Percentiles rank a stretch among this genome's conserved stretches.
Evolutionary conservation across 2,888 invertebrate species (phyloP).

Genomic region (Drosophila neonasuta): DNA sequence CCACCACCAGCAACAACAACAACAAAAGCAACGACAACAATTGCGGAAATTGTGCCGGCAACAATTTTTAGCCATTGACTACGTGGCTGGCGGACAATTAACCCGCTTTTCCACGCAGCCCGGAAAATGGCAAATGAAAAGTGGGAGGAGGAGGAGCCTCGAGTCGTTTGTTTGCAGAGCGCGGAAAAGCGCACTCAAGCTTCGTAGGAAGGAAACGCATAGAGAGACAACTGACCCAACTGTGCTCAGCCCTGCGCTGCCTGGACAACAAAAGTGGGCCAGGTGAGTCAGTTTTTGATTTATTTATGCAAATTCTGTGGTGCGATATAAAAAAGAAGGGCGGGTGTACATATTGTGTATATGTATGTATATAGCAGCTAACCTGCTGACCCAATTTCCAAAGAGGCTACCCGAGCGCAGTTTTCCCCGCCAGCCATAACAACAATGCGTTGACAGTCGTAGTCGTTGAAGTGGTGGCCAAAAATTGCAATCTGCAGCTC

Average conservation of each 20-base stretch:
- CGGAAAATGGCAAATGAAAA: constrained; percentile 20
- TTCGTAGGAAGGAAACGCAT: constrained; percentile 6
- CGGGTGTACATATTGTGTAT: not conserved
- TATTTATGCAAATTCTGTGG: constrained; percentile 57
- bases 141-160: not conserved
- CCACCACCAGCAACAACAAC: constrained; percentile 8
- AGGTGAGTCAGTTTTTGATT: constrained; percentile 45
- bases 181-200: not conserved
- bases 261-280: constrained; percentile 25
- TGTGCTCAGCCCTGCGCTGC: not conserved
- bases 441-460: constrained; percentile 3
- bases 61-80: constrained; percentile 32
- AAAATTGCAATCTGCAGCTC: constrained; percentile 1
- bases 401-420: not conserved
- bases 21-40: constrained; percentile 21
- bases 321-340: not conserved
- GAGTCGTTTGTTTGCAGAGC: not conserved
- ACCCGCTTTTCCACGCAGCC: constrained; percentile 51
- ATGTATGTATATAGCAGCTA: constrained; percentile 1
- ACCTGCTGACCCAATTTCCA: constrained; percentile 41
- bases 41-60: constrained; percentile 40
- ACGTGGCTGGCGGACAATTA: constrained; percentile 56
- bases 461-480: constrained; percentile 1
- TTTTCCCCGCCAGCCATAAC: not conserved
- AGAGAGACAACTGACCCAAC: constrained; percentile 27